These are phyloP conservation scores for Neodiprion fabricii DNA, from an alignment of 1,140 invertebrate genomes.

Conservation along the genomic window DNA sequence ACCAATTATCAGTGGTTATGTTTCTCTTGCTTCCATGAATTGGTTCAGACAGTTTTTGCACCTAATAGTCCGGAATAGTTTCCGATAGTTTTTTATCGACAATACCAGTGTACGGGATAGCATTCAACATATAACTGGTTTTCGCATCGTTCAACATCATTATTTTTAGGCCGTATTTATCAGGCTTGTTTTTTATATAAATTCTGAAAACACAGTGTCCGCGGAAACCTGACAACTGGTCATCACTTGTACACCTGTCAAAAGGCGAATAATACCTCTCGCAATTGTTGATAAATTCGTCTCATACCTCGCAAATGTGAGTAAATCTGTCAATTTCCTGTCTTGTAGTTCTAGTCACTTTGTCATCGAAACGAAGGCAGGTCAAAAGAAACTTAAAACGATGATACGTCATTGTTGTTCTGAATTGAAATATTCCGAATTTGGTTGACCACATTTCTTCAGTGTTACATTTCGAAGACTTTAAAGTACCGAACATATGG, in stretches of 20 bases:
- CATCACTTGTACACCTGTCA: constrained; percentile 50
- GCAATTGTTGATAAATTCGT: constrained; percentile 45
- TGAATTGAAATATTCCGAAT: background rate
- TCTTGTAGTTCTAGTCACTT: constrained; percentile 37
- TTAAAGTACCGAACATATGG: constrained; percentile 18
- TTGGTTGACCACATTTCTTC: background rate
- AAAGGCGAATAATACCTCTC: constrained; percentile 41
- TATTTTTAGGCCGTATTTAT: constrained; percentile 53
- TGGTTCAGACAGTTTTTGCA: constrained; percentile 29
- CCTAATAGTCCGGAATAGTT: constrained; percentile 24
- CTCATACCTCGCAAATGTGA: constrained; percentile 46
- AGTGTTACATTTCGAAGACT: constrained; percentile 8
- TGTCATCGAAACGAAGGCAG: constrained; percentile 37
- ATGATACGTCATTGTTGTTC: background rate
- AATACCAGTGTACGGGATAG: constrained; percentile 41
- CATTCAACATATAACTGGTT: constrained; percentile 37
- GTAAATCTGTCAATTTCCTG: constrained; percentile 42
- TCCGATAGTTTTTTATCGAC: constrained; percentile 1
- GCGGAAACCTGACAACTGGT: constrained; percentile 51
- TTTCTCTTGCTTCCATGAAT: constrained; percentile 39
- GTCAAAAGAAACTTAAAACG: constrained; percentile 21
- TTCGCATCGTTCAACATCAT: constrained; percentile 32
- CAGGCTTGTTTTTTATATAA: constrained; percentile 49
- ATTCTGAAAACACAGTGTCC: constrained; percentile 52
- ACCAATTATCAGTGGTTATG: constrained; percentile 51